These are phyloP conservation scores for Alosa alosa DNA, from an alignment of 2,113 vertebrate species.

Conservation along the genomic window DNA sequence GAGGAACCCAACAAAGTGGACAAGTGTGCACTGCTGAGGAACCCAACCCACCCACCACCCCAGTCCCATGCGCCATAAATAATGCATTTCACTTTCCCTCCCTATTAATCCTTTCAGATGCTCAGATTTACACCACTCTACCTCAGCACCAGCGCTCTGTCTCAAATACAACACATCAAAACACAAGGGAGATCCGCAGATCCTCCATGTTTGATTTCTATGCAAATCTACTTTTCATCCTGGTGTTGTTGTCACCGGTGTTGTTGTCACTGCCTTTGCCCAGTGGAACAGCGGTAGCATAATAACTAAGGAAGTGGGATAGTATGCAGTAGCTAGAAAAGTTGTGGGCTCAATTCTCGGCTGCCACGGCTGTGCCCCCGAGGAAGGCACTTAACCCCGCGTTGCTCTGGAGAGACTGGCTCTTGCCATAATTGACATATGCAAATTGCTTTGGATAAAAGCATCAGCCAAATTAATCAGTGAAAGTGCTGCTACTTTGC, in stretches of 20 bases:
- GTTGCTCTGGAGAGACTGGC: too few relatives aligned
- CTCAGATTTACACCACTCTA: neutral
- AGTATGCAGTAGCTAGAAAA: too few relatives aligned
- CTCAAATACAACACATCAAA: neutral
- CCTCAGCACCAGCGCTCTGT: neutral
- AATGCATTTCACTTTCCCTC: neutral
- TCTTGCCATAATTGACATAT: too few relatives aligned
- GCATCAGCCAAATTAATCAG: too few relatives aligned
- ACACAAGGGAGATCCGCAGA: neutral
- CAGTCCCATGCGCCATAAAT: neutral
- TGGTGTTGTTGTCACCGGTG: neutral
- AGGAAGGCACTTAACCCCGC: too few relatives aligned
- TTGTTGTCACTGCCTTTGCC: too few relatives aligned
- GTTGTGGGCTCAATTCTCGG: too few relatives aligned
- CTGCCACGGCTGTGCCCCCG: too few relatives aligned
- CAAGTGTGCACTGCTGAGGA: neutral
- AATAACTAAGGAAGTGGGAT: too few relatives aligned
- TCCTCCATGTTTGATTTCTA: neutral
- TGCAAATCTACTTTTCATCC: neutral
- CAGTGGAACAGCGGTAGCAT: too few relatives aligned
- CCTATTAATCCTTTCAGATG: neutral
- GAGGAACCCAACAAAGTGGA: neutral
- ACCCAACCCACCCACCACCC: neutral
- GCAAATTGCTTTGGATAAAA: too few relatives aligned
- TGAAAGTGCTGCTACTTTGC: neutral